phyloP scores from a whole-genome alignment of 2,113 vertebrate species.

The Lagopus leucura region DNA sequence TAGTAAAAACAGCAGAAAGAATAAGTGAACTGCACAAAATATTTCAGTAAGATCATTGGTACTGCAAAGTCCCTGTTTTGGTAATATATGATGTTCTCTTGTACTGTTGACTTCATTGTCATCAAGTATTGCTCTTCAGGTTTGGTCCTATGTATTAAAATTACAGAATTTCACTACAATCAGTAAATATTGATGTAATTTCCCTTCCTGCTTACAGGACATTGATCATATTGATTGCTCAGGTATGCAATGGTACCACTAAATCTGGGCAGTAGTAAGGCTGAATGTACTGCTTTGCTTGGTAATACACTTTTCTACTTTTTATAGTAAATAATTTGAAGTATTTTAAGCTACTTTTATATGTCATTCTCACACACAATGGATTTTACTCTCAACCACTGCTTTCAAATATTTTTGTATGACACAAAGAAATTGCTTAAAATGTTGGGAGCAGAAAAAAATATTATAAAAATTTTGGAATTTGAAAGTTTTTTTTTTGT shows the following conservation, averaged over 20 bases:
- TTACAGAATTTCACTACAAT: background rate
- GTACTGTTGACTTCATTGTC: background rate
- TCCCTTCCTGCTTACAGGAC: background rate
- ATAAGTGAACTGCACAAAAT: background rate
- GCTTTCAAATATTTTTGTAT: background rate
- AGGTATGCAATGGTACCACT: background rate
- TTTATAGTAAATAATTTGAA: background rate
- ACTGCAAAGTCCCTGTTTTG: background rate
- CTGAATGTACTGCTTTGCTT: constrained; percentile 1
- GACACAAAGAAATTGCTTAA: background rate
- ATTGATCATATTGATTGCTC: background rate
- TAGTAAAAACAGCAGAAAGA: background rate
- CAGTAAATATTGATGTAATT: background rate
- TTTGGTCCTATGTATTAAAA: background rate
- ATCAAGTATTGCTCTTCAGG: background rate
- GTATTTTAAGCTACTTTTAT: background rate
- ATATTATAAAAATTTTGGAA: background rate
- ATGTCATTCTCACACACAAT: background rate
- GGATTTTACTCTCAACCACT: background rate
- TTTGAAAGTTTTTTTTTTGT: background rate
- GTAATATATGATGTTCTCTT: background rate
- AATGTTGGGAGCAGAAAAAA: background rate
- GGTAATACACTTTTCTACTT: background rate
- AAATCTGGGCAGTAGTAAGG: background rate
- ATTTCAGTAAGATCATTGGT: background rate